A percentile compares a stretch with the other conserved stretches of the same genome.
phyloP scores from a whole-genome alignment of 2,888 invertebrate genomes.

The Halictus quadricinctus region DNA sequence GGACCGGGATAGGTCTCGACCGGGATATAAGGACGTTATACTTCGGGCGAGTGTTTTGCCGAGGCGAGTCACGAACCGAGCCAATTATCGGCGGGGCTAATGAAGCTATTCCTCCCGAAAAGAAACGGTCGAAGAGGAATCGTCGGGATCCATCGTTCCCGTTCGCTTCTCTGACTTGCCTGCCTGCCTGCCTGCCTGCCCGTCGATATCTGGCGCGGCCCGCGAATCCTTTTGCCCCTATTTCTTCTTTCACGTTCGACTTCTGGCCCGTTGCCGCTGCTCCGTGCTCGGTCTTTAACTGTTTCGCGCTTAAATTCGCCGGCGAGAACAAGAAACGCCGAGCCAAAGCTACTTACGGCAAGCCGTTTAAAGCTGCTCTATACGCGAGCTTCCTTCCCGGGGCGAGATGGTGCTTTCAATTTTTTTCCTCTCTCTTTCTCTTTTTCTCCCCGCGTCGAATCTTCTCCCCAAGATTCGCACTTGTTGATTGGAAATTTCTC shows the following conservation, averaged over 20 bases:
- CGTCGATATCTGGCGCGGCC: slow-evolving; percentile 12
- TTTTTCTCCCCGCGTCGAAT: neutral
- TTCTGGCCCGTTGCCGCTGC: neutral
- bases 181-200: neutral
- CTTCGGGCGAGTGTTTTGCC: slow-evolving; percentile 41
- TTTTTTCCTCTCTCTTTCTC: slow-evolving; percentile 12
- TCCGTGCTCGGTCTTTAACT: neutral
- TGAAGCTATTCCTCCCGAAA: slow-evolving; percentile 61
- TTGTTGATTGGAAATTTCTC: slow-evolving; percentile 54
- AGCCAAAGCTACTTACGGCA: neutral
- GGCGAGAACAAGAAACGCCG: neutral
- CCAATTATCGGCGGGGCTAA: slow-evolving; percentile 68
- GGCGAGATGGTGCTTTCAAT: slow-evolving; percentile 25
- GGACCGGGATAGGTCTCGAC: slow-evolving; percentile 30
- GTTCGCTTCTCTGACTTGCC: neutral
- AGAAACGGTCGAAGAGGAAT: slow-evolving; percentile 53
- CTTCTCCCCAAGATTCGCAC: slow-evolving; percentile 18
- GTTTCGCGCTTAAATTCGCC: slow-evolving; percentile 24
- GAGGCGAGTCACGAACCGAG: slow-evolving; percentile 64
- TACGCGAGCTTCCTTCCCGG: neutral
- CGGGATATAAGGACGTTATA: slow-evolving; percentile 57
- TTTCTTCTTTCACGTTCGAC: slow-evolving; percentile 2
- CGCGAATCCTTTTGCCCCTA: neutral
- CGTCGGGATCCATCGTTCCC: slow-evolving; percentile 25
- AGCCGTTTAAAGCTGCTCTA: neutral